phyloP scores from a whole-genome alignment of 2,888 invertebrate genomes.

The Sarcophaga carnaria region DNA sequence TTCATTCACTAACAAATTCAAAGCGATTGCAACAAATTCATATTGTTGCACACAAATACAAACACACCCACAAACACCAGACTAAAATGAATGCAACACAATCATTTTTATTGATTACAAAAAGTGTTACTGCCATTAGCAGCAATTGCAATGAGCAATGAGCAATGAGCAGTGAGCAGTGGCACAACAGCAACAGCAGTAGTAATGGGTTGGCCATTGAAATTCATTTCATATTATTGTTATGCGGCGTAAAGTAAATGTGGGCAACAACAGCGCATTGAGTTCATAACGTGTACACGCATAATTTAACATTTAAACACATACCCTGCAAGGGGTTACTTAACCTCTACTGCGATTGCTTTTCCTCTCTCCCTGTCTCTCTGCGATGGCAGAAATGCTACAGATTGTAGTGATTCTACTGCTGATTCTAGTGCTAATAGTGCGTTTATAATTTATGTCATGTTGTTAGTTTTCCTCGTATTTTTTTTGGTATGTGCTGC shows the following conservation, averaged over 20 bases:
- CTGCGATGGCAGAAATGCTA: background rate
- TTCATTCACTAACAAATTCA: background rate
- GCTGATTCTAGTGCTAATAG: background rate
- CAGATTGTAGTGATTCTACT: background rate
- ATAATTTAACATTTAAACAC: conserved; percentile 47
- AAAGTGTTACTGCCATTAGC: too few relatives aligned
- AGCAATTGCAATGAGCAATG: too few relatives aligned
- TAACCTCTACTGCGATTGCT: background rate
- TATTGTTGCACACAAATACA: too few relatives aligned
- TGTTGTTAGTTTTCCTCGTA: background rate
- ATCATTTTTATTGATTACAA: too few relatives aligned
- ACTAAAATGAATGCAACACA: too few relatives aligned
- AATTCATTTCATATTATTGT: background rate
- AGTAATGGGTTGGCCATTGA: too few relatives aligned
- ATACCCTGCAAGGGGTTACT: background rate
- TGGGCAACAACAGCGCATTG: background rate
- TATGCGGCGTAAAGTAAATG: background rate
- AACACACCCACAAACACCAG: too few relatives aligned
- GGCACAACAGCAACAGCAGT: too few relatives aligned
- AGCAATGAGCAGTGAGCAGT: too few relatives aligned
- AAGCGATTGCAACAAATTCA: too few relatives aligned
- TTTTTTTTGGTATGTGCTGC: conserved; percentile 2
- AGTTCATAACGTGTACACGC: conserved; percentile 35
- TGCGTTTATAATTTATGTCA: conserved; percentile 28
- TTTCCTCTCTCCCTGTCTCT: background rate